These are phyloP conservation scores for Pterobdella sp. DNA, from an alignment of 2,888 invertebrate species.

Conservation along the genomic window DNA sequence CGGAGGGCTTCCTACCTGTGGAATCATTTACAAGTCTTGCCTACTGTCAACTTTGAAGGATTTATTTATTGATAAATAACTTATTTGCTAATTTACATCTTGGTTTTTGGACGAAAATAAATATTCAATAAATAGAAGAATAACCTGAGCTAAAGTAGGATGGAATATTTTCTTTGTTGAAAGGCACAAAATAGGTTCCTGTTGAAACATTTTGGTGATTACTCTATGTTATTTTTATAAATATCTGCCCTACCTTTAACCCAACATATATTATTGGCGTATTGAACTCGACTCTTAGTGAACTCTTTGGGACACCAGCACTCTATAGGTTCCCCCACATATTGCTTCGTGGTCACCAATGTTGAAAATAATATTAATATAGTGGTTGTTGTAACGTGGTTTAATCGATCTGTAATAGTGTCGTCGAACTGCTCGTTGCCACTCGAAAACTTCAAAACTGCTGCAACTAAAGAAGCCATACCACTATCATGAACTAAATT, in stretches of 20 bases:
- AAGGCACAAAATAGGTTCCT: constrained; percentile 38
- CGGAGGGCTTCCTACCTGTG: constrained; percentile 34
- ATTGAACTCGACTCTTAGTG: constrained; percentile 36
- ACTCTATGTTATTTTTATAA: constrained; percentile 26
- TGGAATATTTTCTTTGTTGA: constrained; percentile 31
- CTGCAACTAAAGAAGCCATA: constrained; percentile 19
- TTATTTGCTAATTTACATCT: neutral
- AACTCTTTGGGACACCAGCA: constrained; percentile 40
- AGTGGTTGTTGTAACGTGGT: constrained; percentile 36
- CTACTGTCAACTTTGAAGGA: neutral
- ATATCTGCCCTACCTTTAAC: constrained; percentile 36
- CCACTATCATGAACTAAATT: no score
- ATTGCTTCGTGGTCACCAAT: constrained; percentile 38
- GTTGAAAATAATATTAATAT: constrained; percentile 37
- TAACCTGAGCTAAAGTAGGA: constrained; percentile 10
- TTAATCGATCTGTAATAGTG: constrained; percentile 36
- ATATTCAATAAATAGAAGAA: neutral
- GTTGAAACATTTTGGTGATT: neutral
- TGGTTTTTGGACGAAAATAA: neutral
- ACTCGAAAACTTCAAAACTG: constrained; percentile 42
- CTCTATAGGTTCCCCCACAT: constrained; percentile 38
- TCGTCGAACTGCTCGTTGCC: constrained; percentile 37
- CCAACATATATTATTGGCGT: constrained; percentile 39
- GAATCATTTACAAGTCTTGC: neutral
- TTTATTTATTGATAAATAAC: neutral